These are phyloP conservation scores for Polyommatus icarus DNA, from an alignment of 2,888 invertebrate genomes.

Conservation along the genomic window DNA sequence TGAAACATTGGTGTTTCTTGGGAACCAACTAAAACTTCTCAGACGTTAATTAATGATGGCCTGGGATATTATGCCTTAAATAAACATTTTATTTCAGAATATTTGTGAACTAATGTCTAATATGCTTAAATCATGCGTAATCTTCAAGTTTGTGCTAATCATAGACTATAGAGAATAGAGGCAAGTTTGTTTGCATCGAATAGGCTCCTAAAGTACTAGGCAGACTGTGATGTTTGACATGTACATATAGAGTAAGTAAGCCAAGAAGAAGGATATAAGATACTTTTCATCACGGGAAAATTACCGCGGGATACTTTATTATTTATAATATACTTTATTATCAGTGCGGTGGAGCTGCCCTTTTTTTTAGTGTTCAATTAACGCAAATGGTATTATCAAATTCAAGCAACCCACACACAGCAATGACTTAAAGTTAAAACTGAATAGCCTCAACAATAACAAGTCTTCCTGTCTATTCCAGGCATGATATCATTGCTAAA, in stretches of 20 bases:
- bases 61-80: neutral
- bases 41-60: neutral
- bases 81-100: neutral
- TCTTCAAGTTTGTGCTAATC: neutral
- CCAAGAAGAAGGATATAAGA: neutral
- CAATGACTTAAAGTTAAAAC: neutral
- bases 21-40: neutral
- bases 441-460: constrained; percentile 1
- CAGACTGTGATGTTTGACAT: too few species aligned
- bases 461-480: constrained; percentile 16
- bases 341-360: too few species aligned
- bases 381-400: neutral
- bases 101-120: neutral
- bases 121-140: neutral
- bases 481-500: constrained; percentile 28
- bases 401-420: neutral
- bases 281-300: neutral
- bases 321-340: too few species aligned
- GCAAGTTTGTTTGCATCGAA: neutral
- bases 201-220: neutral
- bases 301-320: too few species aligned
- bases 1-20: neutral
- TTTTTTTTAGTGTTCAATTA: neutral
- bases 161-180: too few species aligned
- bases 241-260: neutral